Percentiles rank a stretch among this genome's conserved stretches.
These are phyloP conservation scores for Galerucella pusilla DNA, from an alignment of 2,888 invertebrate genomes.

Conservation along the genomic window DNA sequence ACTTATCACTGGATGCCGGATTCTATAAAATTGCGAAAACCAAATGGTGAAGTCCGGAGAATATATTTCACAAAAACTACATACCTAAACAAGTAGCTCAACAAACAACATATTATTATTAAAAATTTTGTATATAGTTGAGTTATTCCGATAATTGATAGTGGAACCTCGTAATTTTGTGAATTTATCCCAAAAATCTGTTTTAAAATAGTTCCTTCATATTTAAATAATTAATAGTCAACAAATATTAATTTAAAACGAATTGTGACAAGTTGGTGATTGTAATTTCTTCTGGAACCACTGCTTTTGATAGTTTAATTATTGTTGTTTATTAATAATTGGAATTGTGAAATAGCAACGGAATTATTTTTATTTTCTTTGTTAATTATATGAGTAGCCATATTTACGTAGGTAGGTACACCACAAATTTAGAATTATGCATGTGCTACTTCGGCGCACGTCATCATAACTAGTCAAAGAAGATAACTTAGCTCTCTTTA, in stretches of 20 bases:
- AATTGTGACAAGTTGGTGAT: not conserved
- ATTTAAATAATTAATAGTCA: not conserved
- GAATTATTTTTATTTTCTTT: not conserved
- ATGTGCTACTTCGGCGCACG: conserved; percentile 51
- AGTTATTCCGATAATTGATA: too few relatives aligned
- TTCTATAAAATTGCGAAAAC: too few relatives aligned
- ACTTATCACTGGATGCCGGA: too few relatives aligned
- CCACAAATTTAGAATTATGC: conserved; percentile 64
- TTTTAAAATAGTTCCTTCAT: not conserved
- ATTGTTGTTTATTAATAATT: not conserved
- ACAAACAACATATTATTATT: too few relatives aligned
- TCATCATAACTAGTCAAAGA: conserved; percentile 31
- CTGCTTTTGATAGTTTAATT: not conserved
- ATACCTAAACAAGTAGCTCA: too few relatives aligned
- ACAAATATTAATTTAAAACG: not conserved
- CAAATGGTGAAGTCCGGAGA: too few relatives aligned
- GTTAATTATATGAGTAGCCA: conserved; percentile 25
- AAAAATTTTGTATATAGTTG: too few relatives aligned
- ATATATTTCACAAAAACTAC: too few relatives aligned
- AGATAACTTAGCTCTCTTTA: conserved; percentile 18
- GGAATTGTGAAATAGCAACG: not conserved
- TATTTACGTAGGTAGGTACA: conserved; percentile 42
- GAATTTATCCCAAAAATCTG: too few relatives aligned
- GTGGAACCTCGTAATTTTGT: too few relatives aligned
- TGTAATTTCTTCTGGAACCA: too few relatives aligned